phyloP scores from a whole-genome alignment of 2,797 vertebrate species.

The Propithecus deckenii region DNA sequence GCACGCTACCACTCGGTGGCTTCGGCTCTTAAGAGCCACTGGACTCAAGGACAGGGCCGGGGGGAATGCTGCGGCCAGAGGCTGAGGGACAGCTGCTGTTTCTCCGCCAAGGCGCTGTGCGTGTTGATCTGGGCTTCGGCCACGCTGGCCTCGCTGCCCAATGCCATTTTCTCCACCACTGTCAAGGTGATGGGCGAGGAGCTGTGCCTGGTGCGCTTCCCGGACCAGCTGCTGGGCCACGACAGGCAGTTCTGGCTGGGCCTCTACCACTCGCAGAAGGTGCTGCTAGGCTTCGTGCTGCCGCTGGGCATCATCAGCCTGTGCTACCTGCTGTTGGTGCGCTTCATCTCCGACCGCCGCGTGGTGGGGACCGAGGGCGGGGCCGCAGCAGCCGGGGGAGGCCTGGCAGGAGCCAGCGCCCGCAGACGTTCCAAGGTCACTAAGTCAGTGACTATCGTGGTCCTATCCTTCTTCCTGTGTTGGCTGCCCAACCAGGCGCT shows the following conservation, averaged over 20 bases:
- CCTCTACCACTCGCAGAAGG: conserved; percentile 95
- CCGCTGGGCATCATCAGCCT: conserved; percentile 91
- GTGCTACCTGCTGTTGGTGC: conserved; percentile 93
- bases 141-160: conserved; percentile 91
- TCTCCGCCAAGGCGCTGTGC: conserved; percentile 88
- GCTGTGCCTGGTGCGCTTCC: conserved; percentile 94
- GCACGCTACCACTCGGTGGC: conserved; percentile 93
- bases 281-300: conserved; percentile 93
- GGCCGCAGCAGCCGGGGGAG: conserved; percentile 83
- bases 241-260: conserved; percentile 94
- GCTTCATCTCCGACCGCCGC: conserved; percentile 91
- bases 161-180: conserved; percentile 94
- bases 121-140: conserved; percentile 91
- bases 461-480: conserved; percentile 95
- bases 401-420: conserved; percentile 84
- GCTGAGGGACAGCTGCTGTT: conserved; percentile 66
- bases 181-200: conserved; percentile 91
- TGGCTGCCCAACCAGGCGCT: conserved; percentile 98
- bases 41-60: conserved; percentile 65
- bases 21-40: conserved; percentile 89
- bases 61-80: conserved; percentile 54
- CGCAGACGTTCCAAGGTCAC: conserved; percentile 94
- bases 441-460: conserved; percentile 95
- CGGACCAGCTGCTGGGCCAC: conserved; percentile 81
- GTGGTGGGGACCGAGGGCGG: conserved; percentile 85